Evolutionary conservation across 2,888 invertebrate species (phyloP), one percentile per base, ranked within the genome.

Genomic region (Hypselothyrea guttata): DNA sequence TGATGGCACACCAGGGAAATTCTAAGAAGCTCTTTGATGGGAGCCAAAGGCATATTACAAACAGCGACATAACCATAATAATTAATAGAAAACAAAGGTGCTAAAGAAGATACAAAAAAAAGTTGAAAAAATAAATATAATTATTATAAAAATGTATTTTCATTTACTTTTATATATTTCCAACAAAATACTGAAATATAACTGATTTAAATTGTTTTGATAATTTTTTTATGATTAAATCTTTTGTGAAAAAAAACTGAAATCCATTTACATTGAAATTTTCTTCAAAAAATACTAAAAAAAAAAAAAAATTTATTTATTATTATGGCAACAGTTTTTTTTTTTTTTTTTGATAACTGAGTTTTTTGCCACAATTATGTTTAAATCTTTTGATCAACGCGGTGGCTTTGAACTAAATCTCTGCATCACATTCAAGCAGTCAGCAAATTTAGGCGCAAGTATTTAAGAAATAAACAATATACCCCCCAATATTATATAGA

Each of bases 11-110:
- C 18, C 33, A 11, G 31, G 8, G 13, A 27, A 42, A 41, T 37
- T 42, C 27, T 8, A 45, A 34, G 45, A 49, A 58, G 34, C 30
- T n/a, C 7, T 15, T 13, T 28, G 11, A 46, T 45, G 35, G 37
- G 4, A 31, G 30, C 37, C 30, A 44, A 57, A 33, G 12, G 15
- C 13, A 33, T 27, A 27, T 12, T 2, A 16, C 12, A 34, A 11
- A 48, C 16, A n/a, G 7, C 12, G 30, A 12, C 35, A 52, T 7
- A 35, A 9, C 18, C 8, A 38, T 18, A 13, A 41, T 42, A 49
- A 56, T 56, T 35, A 49, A 49, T 56, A 35, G 12, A 12, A 37
- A 37, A 16, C n/a, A 2, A 15, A 16, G 9, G 9, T n/a, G 9
- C 18, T n/a, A 0, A 1, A 16, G n/a, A 16, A 37, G 1, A 37